These are phyloP conservation scores for Pica pica DNA, from an alignment of 2,113 vertebrate genomes.

Conservation along the genomic window DNA sequence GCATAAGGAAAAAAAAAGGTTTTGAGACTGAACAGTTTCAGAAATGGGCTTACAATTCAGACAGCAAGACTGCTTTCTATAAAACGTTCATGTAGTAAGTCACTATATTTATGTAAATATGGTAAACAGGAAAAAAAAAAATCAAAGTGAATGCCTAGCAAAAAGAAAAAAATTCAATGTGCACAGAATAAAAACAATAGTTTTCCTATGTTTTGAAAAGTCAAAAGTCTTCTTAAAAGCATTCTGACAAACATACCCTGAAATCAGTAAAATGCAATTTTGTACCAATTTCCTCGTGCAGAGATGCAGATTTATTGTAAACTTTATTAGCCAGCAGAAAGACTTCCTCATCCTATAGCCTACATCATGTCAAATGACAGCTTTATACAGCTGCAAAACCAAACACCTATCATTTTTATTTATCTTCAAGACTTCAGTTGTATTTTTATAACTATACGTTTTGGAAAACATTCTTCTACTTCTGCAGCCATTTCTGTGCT, in stretches of 20 bases:
- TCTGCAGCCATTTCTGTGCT: not conserved
- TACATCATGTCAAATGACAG: not conserved
- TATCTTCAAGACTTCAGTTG: not conserved
- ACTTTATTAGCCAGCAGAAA: not conserved
- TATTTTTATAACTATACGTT: not conserved
- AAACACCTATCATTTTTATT: not conserved
- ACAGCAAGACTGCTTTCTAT: not conserved
- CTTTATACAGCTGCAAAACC: not conserved
- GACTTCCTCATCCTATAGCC: not conserved
- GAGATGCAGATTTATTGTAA: not conserved
- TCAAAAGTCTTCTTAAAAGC: not conserved
- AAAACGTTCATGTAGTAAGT: not conserved
- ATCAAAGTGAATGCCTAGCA: not conserved
- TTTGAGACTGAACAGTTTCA: not conserved
- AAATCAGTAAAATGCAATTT: not conserved
- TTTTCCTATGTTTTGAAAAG: not conserved
- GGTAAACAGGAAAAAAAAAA: not conserved
- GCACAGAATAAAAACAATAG: fast-evolving
- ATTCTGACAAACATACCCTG: not conserved
- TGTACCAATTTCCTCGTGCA: not conserved
- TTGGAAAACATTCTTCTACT: not conserved
- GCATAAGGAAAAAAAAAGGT: not conserved
- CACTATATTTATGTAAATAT: not conserved
- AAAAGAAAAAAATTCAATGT: not conserved
- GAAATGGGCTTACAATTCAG: not conserved